phyloP scores from a whole-genome alignment of 2,888 invertebrate species.

The Scaptomyza parva region DNA sequence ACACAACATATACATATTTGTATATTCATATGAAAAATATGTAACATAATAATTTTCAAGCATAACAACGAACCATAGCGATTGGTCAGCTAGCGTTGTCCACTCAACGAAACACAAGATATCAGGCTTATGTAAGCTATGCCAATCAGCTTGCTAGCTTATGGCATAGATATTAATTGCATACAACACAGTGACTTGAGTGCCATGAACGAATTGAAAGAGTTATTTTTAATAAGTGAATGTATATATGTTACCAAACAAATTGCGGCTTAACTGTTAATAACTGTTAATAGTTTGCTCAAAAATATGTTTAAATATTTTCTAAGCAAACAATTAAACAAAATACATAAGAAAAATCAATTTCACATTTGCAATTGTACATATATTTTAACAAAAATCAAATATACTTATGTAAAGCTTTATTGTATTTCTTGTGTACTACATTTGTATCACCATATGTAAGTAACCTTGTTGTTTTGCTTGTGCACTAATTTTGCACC shows the following conservation, averaged over 20 bases:
- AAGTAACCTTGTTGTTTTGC: not conserved
- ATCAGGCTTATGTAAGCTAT: slow-evolving; percentile 66
- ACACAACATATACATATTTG: slow-evolving; percentile 29
- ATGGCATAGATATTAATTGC: slow-evolving; percentile 75
- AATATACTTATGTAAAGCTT: slow-evolving; percentile 1
- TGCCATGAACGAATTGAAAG: slow-evolving; percentile 64
- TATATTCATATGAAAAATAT: slow-evolving; percentile 35
- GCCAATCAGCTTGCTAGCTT: slow-evolving; percentile 69
- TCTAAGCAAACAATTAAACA: slow-evolving; percentile 21
- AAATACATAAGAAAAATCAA: slow-evolving; percentile 29
- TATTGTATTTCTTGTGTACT: not conserved
- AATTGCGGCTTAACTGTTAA: slow-evolving; percentile 66
- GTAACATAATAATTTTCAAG: slow-evolving; percentile 48
- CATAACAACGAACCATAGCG: slow-evolving; percentile 49
- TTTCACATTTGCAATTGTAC: slow-evolving; percentile 7
- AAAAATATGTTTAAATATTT: slow-evolving; percentile 53
- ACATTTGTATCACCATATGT: not conserved
- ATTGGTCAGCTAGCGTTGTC: slow-evolving; percentile 58
- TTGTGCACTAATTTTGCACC: not conserved
- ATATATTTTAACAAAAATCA: not conserved
- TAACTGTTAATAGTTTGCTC: slow-evolving; percentile 64
- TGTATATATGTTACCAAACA: slow-evolving; percentile 48
- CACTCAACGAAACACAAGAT: slow-evolving; percentile 62
- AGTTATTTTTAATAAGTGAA: slow-evolving; percentile 39
- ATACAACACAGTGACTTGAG: slow-evolving; percentile 53